Evolutionary conservation across 1,140 invertebrate species (phyloP).

Genomic region (Drosophila sp.): DNA sequence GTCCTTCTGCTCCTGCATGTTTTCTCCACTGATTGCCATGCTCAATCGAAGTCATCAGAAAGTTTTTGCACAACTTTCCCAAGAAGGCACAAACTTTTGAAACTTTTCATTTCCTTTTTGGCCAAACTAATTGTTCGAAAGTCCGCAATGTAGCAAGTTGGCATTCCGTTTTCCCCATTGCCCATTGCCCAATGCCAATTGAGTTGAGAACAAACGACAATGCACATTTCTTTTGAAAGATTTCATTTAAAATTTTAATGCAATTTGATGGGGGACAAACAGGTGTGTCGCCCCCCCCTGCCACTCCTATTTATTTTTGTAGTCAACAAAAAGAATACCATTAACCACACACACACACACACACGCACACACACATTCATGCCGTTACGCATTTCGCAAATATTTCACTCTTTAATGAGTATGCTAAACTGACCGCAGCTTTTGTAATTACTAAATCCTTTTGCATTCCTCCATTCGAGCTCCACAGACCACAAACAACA

Average conservation of each 20-base stretch:
- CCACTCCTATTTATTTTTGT: slow-evolving; percentile 24
- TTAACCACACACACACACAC: not conserved
- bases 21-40: slow-evolving; percentile 8
- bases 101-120: slow-evolving; percentile 1
- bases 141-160: not conserved
- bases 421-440: slow-evolving; percentile 26
- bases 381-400: not conserved
- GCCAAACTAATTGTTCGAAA: slow-evolving; percentile 11
- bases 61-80: not conserved
- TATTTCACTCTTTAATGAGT: slow-evolving; percentile 12
- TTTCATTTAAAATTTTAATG: slow-evolving; percentile 3
- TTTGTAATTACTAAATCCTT: slow-evolving; percentile 13
- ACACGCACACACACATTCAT: not conserved
- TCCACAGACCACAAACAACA: not conserved
- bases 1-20: not conserved
- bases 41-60: slow-evolving; percentile 6
- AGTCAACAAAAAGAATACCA: slow-evolving; percentile 24
- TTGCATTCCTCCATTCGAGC: not conserved
- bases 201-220: not conserved
- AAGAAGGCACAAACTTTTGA: not conserved
- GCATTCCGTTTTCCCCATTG: slow-evolving; percentile 2
- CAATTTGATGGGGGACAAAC: not conserved
- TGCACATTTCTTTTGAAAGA: not conserved
- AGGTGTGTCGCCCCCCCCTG: slow-evolving; percentile 3
- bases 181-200: not conserved